Evolutionary conservation across 2,888 invertebrate genomes (phyloP).

Genomic region (Arge pagana): DNA sequence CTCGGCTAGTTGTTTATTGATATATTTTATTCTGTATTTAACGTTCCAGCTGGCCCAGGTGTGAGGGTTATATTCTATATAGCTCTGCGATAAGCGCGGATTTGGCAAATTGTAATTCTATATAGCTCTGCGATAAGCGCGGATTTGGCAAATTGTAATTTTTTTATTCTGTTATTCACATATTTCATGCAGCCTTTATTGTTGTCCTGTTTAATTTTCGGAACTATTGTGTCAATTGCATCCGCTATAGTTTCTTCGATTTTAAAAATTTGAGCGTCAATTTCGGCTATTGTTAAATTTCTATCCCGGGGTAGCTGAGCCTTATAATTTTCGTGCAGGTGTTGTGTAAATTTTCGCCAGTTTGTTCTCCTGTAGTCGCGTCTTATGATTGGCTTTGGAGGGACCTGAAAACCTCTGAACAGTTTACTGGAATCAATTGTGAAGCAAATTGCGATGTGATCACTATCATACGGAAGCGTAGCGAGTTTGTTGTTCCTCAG

Average conservation of each 20-base stretch:
- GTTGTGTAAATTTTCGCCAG: slow-evolving; percentile 20
- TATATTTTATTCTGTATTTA: slow-evolving; percentile 12
- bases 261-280: slow-evolving; percentile 13
- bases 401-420: background rate
- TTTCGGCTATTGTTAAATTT: slow-evolving; percentile 18
- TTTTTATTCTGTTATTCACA: slow-evolving; percentile 14
- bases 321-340: background rate
- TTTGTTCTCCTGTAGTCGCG: slow-evolving; percentile 21
- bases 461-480: slow-evolving; percentile 22
- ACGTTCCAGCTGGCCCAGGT: no score
- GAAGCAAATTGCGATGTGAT: slow-evolving; percentile 16
- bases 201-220: background rate
- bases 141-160: slow-evolving; percentile 21
- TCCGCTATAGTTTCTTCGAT: slow-evolving; percentile 7
- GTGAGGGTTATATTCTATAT: no score
- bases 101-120: background rate
- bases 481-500: background rate
- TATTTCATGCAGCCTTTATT: slow-evolving; percentile 17
- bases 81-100: no score
- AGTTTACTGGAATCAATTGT: slow-evolving; percentile 1
- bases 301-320: background rate
- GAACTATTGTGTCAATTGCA: slow-evolving; percentile 6
- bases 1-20: background rate
- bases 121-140: slow-evolving; percentile 6
- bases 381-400: background rate